Conservation (phyloP, 2,888 invertebrate species). For the Himalopsyche japonica region DNA sequence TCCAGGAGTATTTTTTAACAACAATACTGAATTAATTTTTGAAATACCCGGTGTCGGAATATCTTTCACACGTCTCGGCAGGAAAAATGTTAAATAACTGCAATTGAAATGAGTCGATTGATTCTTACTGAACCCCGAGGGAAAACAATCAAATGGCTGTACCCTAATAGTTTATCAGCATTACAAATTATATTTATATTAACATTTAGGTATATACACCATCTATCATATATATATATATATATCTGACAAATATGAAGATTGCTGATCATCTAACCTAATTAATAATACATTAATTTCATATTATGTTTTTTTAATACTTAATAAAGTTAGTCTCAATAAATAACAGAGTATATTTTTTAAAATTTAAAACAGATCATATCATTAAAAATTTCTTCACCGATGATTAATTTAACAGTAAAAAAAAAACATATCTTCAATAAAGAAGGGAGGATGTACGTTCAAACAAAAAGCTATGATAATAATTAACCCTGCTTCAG, state of each 20-base stretch:
- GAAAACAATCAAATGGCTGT: not conserved
- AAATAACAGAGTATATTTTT: not conserved
- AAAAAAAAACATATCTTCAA: not conserved
- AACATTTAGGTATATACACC: not conserved
- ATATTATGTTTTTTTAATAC: not conserved
- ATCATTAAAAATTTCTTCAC: not conserved
- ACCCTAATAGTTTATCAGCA: not conserved
- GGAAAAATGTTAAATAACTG: no score
- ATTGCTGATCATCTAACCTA: not conserved
- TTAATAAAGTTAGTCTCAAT: conserved; percentile 1
- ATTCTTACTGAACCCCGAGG: not conserved
- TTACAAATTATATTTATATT: not conserved
- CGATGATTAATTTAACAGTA: not conserved
- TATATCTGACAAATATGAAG: not conserved
- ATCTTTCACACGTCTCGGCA: no score
- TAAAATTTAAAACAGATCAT: not conserved
- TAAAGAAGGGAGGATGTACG: not conserved
- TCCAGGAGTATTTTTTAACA: no score
- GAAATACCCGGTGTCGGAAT: no score
- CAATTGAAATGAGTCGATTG: no score
- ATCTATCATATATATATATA: no score
- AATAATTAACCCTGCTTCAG: not conserved
- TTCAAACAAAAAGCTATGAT: not conserved
- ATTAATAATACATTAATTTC: not conserved
- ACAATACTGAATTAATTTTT: no score